Base-by-base conservation (phyloP, 2,113 vertebrate species). In the Lagenorhynchus albirostris region DNA sequence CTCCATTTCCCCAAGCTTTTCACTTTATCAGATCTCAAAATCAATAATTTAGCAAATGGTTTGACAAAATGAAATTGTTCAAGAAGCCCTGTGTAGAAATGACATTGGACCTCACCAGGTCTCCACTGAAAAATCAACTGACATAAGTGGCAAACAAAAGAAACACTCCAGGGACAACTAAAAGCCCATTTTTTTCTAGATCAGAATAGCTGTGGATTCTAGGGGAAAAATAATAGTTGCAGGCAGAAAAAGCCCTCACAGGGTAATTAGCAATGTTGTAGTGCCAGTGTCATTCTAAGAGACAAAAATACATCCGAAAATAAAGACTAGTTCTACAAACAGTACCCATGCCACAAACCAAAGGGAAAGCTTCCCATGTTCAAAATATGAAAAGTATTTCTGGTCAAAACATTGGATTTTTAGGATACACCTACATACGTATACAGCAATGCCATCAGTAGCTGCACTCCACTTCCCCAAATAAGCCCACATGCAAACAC, bases 231-330 rank as follows among this genome's bases (percentile, higher is more conserved):
- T 60, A 62, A 65, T 20, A 50, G 31, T 25, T 89, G 60, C 67
- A 86, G 90, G 91, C 88, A 96, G 67, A 92, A 65, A 60, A 94
- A 36, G 47, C 62, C 85, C 50, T 87, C 89, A 71, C 84, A 73
- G 36, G 87, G 80, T 84, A 90, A 92, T 92, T 90, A 92, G 89
- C 83, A 95, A 95, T 65, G 58, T 29, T 89, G 18, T 73, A 76
- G 44, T 44, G 62, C 62, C 76, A 15, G 55, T 79, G 74, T 97
- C 89, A 84, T 86, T 77, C 62, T 15, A 13, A 95, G 55, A 95
- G 86, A 95, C 82, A 97, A 96, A 98, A 96, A 87, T 91, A 93
- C 5, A 63, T 65, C 67, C 1, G 50, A 92, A 96, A 96, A 96
- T 89, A 92, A 91, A 92, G 93, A 67, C 89, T 36, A 67, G 33